phyloP scores from a whole-genome alignment of 2,888 invertebrate genomes.

The Pterostichus madidus region DNA sequence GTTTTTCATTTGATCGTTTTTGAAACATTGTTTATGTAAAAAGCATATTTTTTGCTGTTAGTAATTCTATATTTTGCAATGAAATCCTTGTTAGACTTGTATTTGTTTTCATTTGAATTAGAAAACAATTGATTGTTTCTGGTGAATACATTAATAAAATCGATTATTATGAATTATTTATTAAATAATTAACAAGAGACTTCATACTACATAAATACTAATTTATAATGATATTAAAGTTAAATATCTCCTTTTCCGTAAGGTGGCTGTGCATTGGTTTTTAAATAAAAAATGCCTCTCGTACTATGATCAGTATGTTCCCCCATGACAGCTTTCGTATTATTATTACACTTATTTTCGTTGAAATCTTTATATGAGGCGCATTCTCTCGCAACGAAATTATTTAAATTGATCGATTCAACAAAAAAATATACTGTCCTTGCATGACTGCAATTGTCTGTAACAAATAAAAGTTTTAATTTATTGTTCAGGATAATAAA shows the following conservation, averaged over 20 bases:
- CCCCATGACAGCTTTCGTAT: conserved; percentile 69
- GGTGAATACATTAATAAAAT: too few relatives aligned
- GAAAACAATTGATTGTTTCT: too few relatives aligned
- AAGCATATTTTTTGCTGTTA: too few relatives aligned
- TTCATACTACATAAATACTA: background rate
- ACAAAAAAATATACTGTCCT: conserved; percentile 70
- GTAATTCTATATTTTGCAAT: too few relatives aligned
- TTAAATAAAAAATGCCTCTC: conserved; percentile 70
- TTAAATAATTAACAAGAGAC: too few relatives aligned
- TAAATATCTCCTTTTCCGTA: conserved; percentile 44
- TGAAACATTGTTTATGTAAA: too few relatives aligned
- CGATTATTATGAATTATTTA: too few relatives aligned
- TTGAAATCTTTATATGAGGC: conserved; percentile 69
- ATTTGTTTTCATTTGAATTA: too few relatives aligned
- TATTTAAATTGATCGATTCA: conserved; percentile 69
- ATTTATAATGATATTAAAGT: too few relatives aligned
- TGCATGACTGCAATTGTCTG: conserved; percentile 70
- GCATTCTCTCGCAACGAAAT: conserved; percentile 69
- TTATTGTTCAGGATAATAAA: conserved; percentile 27
- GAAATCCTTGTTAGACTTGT: too few relatives aligned
- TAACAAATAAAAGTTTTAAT: conserved; percentile 26
- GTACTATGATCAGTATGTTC: conserved; percentile 69
- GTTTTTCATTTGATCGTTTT: too few relatives aligned
- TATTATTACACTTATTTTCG: conserved; percentile 69
- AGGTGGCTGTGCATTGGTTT: conserved; percentile 67